Evolutionary conservation across 2,888 invertebrate species (phyloP).

Genomic region (Cordilura impudica): DNA sequence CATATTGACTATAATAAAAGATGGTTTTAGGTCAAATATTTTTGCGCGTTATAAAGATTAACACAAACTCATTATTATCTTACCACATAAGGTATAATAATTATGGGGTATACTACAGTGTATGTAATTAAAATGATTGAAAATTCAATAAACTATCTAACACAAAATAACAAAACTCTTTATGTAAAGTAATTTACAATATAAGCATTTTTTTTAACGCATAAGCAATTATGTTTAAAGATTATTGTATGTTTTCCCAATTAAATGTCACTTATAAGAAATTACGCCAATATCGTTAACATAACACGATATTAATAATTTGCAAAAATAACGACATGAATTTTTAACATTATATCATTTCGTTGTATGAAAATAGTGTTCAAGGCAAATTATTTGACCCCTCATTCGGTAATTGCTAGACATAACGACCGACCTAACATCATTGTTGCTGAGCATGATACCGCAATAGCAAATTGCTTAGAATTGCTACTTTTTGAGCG

Average conservation of each 20-base stretch:
- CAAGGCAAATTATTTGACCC: constrained; percentile 30
- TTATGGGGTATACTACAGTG: too few species aligned
- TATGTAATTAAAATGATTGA: too few species aligned
- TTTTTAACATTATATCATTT: constrained; percentile 25
- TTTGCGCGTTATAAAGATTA: too few species aligned
- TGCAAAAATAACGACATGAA: constrained; percentile 45
- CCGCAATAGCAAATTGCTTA: constrained; percentile 56
- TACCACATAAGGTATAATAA: too few species aligned
- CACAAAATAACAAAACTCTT: too few species aligned
- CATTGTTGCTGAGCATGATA: constrained; percentile 48
- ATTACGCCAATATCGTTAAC: constrained; percentile 19
- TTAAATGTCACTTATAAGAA: constrained; percentile 46
- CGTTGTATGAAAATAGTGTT: neutral
- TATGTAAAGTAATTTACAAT: too few species aligned
- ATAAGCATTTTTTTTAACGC: too few species aligned
- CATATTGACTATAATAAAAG: too few species aligned
- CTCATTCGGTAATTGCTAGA: constrained; percentile 49
- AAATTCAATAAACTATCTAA: too few species aligned
- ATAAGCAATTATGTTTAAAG: too few species aligned
- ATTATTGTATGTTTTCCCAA: constrained; percentile 22
- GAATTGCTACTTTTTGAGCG: constrained; percentile 44
- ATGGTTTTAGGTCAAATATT: too few species aligned
- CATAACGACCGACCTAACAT: constrained; percentile 24
- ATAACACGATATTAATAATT: constrained; percentile 31
- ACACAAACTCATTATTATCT: too few species aligned